phyloP scores from a whole-genome alignment of 23 tunicate species.

The Phallusia fumigata region DNA sequence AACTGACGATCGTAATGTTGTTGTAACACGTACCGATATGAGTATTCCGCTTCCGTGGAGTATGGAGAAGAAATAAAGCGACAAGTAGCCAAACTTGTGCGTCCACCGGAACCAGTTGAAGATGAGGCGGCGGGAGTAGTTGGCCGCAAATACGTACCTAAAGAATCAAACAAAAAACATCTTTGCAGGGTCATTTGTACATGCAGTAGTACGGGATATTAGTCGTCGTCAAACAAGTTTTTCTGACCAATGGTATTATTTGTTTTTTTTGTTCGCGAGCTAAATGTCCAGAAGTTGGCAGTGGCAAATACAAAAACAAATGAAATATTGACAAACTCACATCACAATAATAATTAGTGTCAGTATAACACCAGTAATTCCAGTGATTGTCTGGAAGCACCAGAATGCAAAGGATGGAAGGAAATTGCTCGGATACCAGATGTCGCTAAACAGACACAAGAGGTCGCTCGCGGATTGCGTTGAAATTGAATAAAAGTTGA shows the following conservation, averaged over 20 bases:
- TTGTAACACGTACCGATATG: slow-evolving; percentile 61
- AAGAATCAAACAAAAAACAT: neutral
- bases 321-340: slow-evolving; percentile 37
- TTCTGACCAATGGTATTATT: too few relatives aligned
- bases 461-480: slow-evolving; percentile 76
- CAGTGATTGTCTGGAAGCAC: slow-evolving; percentile 84
- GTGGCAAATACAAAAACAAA: slow-evolving; percentile 33
- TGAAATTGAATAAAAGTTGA: slow-evolving; percentile 86
- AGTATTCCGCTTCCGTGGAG: slow-evolving; percentile 91
- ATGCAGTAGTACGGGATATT: too few relatives aligned
- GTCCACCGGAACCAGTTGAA: slow-evolving; percentile 82
- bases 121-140: slow-evolving; percentile 48
- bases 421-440: slow-evolving; percentile 57
- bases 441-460: slow-evolving; percentile 70
- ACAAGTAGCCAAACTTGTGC: slow-evolving; percentile 66
- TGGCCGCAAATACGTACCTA: slow-evolving; percentile 88
- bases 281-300: too few relatives aligned
- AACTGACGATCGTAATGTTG: too few relatives aligned
- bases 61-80: slow-evolving; percentile 60
- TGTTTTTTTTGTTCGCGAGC: too few relatives aligned
- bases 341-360: slow-evolving; percentile 67
- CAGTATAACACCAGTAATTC: slow-evolving; percentile 73
- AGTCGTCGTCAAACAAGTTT: too few relatives aligned
- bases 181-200: too few relatives aligned
- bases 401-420: slow-evolving; percentile 76